A percentile compares a stretch with the other conserved stretches of the same genome.
These are phyloP conservation scores for Hiodon alosoides DNA, from an alignment of 2,113 vertebrate species.

Conservation along the genomic window DNA sequence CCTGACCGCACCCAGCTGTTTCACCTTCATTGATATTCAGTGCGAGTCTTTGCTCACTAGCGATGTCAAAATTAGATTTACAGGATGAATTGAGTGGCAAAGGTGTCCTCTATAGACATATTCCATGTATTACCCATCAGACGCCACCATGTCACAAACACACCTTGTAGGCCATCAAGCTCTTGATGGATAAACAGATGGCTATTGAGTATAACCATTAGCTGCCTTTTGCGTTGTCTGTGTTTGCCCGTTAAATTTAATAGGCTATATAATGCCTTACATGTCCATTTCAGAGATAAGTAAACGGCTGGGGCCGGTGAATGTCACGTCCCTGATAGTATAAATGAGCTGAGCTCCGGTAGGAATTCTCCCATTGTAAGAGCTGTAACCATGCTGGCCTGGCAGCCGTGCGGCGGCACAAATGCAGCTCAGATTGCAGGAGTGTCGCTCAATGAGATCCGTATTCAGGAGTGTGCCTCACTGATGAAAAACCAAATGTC, in stretches of 20 bases:
- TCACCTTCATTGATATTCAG: background rate
- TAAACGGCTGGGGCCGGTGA: background rate
- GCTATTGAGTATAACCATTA: background rate
- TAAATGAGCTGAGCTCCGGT: background rate
- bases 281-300: background rate
- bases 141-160: background rate
- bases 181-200: background rate
- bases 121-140: background rate
- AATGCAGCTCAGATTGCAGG: no score
- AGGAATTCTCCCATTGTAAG: no score
- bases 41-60: background rate
- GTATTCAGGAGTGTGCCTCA: background rate
- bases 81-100: no score
- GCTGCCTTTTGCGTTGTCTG: background rate
- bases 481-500: background rate
- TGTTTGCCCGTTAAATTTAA: conserved; percentile 8
- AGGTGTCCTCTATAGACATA: background rate
- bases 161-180: background rate
- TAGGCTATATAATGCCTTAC: conserved; percentile 4
- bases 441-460: no score
- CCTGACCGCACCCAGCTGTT: background rate
- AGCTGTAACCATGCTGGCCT: no score
- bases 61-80: background rate
- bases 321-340: background rate
- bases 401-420: no score